These are phyloP conservation scores for Clarias magur DNA, from an alignment of 2,113 vertebrate species.

Conservation along the genomic window DNA sequence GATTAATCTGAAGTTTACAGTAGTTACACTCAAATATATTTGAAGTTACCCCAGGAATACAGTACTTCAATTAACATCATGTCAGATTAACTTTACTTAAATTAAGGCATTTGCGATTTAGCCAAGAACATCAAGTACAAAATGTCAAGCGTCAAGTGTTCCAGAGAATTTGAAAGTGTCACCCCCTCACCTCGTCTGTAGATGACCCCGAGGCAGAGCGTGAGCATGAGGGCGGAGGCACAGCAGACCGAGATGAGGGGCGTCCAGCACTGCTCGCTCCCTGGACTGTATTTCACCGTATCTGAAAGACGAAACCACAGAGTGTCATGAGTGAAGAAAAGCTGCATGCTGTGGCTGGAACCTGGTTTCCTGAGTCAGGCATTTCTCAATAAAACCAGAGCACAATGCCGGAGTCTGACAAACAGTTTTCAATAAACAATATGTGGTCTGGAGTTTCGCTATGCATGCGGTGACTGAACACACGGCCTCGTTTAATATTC, in stretches of 20 bases:
- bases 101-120: not conserved
- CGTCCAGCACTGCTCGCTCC: not conserved
- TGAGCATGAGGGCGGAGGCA: not conserved
- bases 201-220: not conserved
- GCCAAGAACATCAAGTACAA: not conserved
- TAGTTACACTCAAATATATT: not conserved
- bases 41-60: not conserved
- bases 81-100: not conserved
- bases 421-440: not conserved
- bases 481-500: not conserved
- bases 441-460: not conserved
- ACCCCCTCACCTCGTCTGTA: not conserved
- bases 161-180: not conserved
- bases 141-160: too few relatives aligned
- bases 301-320: constrained; percentile 26
- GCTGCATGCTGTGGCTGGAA: not conserved
- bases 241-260: not conserved
- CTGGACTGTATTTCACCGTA: not conserved
- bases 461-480: not conserved
- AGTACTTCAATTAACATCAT: too few relatives aligned
- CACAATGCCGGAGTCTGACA: not conserved
- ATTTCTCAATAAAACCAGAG: not conserved
- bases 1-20: too few relatives aligned
- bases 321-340: not conserved
- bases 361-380: not conserved